A percentile compares a stretch with the other conserved stretches of the same genome.
Conservation (phyloP, 1,140 invertebrate genomes). For the Bradynema listronoti region DNA sequence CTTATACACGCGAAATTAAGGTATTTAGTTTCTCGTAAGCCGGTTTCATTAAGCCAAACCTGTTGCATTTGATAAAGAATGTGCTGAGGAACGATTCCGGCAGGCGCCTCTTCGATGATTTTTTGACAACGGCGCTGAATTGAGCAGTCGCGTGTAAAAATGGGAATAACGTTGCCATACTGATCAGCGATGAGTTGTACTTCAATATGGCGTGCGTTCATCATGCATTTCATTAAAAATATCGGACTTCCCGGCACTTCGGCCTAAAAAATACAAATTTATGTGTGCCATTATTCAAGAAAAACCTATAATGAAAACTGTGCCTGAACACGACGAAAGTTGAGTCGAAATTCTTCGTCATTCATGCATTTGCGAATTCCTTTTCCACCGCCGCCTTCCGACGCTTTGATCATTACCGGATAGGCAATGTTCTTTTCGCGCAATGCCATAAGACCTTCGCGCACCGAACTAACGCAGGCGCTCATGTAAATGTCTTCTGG, state of each 20-base stretch:
- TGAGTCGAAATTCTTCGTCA: constrained; percentile 78
- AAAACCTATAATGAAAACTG: constrained; percentile 2
- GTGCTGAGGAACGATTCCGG: constrained; percentile 78
- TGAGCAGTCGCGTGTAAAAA: constrained; percentile 96
- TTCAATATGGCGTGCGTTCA: constrained; percentile 90
- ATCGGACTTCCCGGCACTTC: constrained; percentile 96
- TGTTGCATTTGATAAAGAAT: constrained; percentile 96
- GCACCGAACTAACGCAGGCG: constrained; percentile 78
- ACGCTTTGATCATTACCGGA: constrained; percentile 99
- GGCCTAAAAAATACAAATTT: constrained; percentile 71
- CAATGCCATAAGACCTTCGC: constrained; percentile 71
- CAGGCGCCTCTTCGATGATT: constrained; percentile 98
- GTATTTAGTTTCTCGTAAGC: no score
- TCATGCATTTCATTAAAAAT: constrained; percentile 96
- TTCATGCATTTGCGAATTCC: constrained; percentile 91
- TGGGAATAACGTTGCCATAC: constrained; percentile 94
- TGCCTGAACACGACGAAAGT: constrained; percentile 74
- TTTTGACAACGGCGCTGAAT: constrained; percentile 98
- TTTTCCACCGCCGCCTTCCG: constrained; percentile 97
- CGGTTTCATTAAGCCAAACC: no score
- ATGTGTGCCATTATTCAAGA: constrained; percentile 37
- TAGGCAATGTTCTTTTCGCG: constrained; percentile 73
- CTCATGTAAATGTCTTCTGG: constrained; percentile 80
- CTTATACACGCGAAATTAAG: no score
- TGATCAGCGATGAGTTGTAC: constrained; percentile 94